phyloP scores from a whole-genome alignment of 2,888 invertebrate genomes.

The Darwinula stevensoni region DNA sequence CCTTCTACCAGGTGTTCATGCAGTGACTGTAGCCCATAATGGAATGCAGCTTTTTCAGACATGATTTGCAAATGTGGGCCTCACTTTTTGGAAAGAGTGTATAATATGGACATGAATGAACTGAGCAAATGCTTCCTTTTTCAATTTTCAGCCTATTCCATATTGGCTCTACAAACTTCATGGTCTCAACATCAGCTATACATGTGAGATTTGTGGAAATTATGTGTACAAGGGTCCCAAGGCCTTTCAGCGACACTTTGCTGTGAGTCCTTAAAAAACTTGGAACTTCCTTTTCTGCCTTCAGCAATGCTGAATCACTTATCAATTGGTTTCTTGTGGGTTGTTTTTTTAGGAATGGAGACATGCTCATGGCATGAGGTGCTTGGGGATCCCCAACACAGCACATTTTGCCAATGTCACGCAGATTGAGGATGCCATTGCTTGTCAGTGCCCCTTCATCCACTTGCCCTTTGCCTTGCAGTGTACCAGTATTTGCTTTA shows the following conservation, averaged over 20 bases:
- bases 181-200: constrained; percentile 92
- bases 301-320: neutral
- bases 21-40: too few species aligned
- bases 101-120: too few species aligned
- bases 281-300: neutral
- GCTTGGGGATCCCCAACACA: constrained; percentile 94
- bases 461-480: neutral
- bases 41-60: too few species aligned
- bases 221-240: constrained; percentile 92
- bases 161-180: constrained; percentile 98
- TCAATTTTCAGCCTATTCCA: constrained; percentile 29
- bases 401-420: constrained; percentile 99
- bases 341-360: constrained; percentile 26
- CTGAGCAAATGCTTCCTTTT: constrained; percentile 6
- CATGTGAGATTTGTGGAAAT: constrained; percentile 98
- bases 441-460: constrained; percentile 29
- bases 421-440: constrained; percentile 87
- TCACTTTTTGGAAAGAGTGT: neutral
- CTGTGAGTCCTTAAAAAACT: constrained; percentile 20
- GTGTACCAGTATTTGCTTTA: neutral
- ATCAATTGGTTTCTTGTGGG: neutral
- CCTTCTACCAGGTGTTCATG: too few species aligned
- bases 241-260: constrained; percentile 96
- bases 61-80: constrained; percentile 1
- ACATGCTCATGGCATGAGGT: constrained; percentile 70